These are phyloP conservation scores for Empidonax alnorum DNA, from an alignment of 2,113 vertebrate species.

Conservation along the genomic window DNA sequence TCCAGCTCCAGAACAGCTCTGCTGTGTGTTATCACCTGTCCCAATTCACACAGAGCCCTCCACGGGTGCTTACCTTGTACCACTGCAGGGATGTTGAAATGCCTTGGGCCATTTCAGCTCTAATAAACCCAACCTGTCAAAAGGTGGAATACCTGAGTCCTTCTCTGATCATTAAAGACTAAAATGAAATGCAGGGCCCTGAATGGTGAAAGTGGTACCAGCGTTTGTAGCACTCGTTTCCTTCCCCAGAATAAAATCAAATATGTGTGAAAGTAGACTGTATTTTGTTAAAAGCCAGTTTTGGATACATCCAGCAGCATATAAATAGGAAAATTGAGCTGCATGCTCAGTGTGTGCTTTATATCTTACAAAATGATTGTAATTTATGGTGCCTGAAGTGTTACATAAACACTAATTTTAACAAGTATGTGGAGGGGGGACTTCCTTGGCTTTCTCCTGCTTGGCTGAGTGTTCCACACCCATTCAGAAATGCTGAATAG, in stretches of 20 bases:
- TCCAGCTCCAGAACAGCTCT: not conserved
- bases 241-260: not conserved
- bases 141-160: not conserved
- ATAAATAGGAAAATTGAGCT: not conserved
- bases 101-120: not conserved
- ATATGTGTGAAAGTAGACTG: not conserved
- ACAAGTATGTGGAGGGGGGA: not conserved
- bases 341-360: not conserved
- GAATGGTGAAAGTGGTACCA: not conserved
- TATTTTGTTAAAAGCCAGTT: not conserved
- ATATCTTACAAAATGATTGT: not conserved
- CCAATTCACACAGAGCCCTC: not conserved
- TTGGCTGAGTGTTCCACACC: not conserved
- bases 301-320: not conserved
- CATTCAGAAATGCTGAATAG: not conserved
- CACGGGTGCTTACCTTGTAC: fast-evolving
- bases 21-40: not conserved
- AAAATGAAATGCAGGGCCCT: not conserved
- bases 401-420: not conserved
- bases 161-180: not conserved
- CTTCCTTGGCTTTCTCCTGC: not conserved
- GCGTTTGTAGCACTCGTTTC: not conserved
- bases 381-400: not conserved
- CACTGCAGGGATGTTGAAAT: not conserved
- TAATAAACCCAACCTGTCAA: not conserved